A percentile compares a stretch with the other conserved stretches of the same genome.
These are phyloP conservation scores for Lepas anatifera DNA, from an alignment of 2,888 invertebrate genomes.

Conservation along the genomic window DNA sequence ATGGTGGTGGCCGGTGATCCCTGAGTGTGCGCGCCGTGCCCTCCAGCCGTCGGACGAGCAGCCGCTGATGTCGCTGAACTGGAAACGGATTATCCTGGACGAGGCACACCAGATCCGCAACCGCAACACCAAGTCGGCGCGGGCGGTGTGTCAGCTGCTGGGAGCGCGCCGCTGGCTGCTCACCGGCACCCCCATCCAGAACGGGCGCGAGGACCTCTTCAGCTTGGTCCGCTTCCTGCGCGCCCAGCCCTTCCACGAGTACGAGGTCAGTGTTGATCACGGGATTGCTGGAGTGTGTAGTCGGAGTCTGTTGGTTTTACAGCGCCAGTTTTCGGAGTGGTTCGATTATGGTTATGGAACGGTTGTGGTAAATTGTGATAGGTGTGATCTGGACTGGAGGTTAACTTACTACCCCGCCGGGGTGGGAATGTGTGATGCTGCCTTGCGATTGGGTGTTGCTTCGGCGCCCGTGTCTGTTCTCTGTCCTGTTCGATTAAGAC, in stretches of 20 bases:
- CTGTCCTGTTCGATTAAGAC: too few species aligned
- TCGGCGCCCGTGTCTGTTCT: too few species aligned
- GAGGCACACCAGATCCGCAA: constrained; percentile 90
- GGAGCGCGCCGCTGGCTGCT: constrained; percentile 64
- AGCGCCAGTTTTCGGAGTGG: too few species aligned
- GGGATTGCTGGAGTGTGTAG: background rate
- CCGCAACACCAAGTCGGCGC: constrained; percentile 60
- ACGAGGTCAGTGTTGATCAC: constrained; percentile 32
- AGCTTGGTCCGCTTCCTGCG: constrained; percentile 53
- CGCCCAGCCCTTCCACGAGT: constrained; percentile 79
- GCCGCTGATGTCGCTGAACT: constrained; percentile 45
- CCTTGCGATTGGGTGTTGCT: too few species aligned
- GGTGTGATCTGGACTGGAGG: too few species aligned
- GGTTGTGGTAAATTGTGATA: too few species aligned
- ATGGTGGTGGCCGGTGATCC: too few species aligned
- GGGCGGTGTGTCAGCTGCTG: constrained; percentile 51
- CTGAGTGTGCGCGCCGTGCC: too few species aligned
- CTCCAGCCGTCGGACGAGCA: background rate
- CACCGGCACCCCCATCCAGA: constrained; percentile 92
- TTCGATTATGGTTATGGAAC: too few species aligned
- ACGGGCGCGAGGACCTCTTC: constrained; percentile 60
- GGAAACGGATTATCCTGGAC: constrained; percentile 80
- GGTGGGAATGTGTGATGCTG: too few species aligned
- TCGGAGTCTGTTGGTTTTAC: too few species aligned
- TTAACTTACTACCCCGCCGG: too few species aligned